Conservation (phyloP, 2,113 vertebrate genomes). For the Cryptomyrus ogoouensis region DNA sequence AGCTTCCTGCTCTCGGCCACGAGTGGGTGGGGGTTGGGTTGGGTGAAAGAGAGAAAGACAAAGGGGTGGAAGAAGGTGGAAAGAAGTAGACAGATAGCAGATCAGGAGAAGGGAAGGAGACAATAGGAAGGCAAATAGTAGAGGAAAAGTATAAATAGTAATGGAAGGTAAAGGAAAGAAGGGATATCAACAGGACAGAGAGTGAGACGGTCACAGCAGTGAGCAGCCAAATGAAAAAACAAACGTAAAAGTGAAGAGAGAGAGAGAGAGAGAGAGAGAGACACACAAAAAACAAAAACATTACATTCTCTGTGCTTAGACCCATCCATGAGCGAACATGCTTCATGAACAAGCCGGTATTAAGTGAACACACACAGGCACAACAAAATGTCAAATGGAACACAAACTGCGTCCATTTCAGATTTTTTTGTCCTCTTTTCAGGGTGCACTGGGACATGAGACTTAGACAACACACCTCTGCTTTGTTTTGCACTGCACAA, state of each 20-base stretch:
- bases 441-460: conserved; percentile 32
- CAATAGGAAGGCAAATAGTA: not conserved
- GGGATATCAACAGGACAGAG: not conserved
- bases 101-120: not conserved
- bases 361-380: conserved; percentile 33
- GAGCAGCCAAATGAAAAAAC: conserved; percentile 59
- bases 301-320: conserved; percentile 60
- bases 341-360: conserved; percentile 53
- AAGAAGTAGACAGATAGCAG: not conserved
- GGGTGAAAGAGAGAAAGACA: conserved; percentile 19
- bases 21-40: conserved; percentile 23
- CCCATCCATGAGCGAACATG: conserved; percentile 61
- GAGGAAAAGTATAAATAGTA: conserved; percentile 4
- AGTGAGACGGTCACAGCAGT: conserved; percentile 43
- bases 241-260: conserved; percentile 38
- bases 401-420: conserved; percentile 44
- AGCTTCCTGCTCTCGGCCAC: conserved; percentile 78
- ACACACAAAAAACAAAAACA: conserved; percentile 53
- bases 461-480: conserved; percentile 22
- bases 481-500: conserved; percentile 25
- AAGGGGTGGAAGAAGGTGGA: conserved; percentile 6
- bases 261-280: conserved; percentile 32
- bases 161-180: not conserved
- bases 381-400: conserved; percentile 57
- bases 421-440: conserved; percentile 42